Evolutionary conservation across 2,888 invertebrate species (phyloP).

Genomic region (Byasa hedistus): DNA sequence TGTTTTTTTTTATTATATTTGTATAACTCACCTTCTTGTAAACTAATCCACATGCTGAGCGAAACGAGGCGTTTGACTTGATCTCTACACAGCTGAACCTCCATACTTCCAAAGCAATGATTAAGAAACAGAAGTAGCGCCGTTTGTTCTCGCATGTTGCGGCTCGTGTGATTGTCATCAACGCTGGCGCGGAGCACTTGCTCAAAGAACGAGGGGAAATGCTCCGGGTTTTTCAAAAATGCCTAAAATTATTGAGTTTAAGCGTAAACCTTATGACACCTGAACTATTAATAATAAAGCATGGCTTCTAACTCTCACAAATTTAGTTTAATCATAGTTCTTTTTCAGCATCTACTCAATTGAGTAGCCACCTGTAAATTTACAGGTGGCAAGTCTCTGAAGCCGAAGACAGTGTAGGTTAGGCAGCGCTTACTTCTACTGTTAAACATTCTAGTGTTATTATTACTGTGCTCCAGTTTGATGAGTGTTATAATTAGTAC

Average conservation of each 20-base stretch:
- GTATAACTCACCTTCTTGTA: constrained; percentile 84
- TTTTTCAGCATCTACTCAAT: too few relatives aligned
- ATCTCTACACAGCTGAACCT: constrained; percentile 94
- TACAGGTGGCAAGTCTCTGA: too few relatives aligned
- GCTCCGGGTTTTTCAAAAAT: constrained; percentile 87
- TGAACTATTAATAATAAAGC: background rate
- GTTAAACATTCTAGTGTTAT: too few relatives aligned
- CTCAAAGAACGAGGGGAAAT: constrained; percentile 90
- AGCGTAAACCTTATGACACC: background rate
- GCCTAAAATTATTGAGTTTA: constrained; percentile 69
- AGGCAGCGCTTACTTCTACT: too few relatives aligned
- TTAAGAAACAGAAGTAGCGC: constrained; percentile 94
- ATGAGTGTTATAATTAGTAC: too few relatives aligned
- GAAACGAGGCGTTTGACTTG: constrained; percentile 95
- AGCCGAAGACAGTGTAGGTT: too few relatives aligned
- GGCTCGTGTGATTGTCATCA: constrained; percentile 71
- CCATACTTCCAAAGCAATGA: constrained; percentile 98
- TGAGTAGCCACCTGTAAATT: too few relatives aligned
- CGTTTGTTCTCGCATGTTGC: constrained; percentile 87
- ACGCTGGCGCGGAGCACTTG: constrained; percentile 89
- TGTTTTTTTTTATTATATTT: background rate
- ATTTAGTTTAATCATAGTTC: background rate
- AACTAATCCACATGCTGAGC: constrained; percentile 94
- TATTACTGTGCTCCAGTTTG: too few relatives aligned
- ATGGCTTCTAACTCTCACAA: background rate